These are phyloP conservation scores for Typhlichthys eigenmanni DNA, from an alignment of 2,797 vertebrate genomes.

Conservation along the genomic window DNA sequence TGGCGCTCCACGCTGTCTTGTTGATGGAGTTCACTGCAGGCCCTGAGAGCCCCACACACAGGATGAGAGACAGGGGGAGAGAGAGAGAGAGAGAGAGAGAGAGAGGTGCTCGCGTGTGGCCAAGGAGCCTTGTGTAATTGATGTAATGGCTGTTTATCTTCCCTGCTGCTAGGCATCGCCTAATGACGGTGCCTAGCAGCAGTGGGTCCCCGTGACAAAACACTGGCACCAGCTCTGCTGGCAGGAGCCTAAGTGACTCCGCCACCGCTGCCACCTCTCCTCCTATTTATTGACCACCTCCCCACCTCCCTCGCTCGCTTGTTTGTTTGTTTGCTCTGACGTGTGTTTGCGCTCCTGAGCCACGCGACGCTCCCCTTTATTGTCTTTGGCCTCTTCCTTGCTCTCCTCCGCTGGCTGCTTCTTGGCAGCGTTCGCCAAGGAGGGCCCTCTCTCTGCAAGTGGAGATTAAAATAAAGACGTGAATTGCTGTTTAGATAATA, in stretches of 20 bases:
- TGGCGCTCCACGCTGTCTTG: slow-evolving; percentile 13
- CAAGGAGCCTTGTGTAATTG: slow-evolving; percentile 80
- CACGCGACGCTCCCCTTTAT: slow-evolving; percentile 62
- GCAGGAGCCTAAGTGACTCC: slow-evolving; percentile 84
- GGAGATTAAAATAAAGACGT: slow-evolving; percentile 58
- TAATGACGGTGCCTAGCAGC: slow-evolving; percentile 83
- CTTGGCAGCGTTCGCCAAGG: slow-evolving; percentile 50
- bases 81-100: slow-evolving; percentile 31
- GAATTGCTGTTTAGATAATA: slow-evolving; percentile 33
- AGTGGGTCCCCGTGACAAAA: slow-evolving; percentile 83
- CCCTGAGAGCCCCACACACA: slow-evolving; percentile 51
- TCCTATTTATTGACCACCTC: slow-evolving; percentile 26
- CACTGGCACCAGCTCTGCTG: slow-evolving; percentile 79
- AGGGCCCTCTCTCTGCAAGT: slow-evolving; percentile 49
- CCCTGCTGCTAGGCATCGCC: slow-evolving; percentile 79
- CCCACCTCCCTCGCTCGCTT: slow-evolving; percentile 53
- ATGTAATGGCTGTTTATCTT: slow-evolving; percentile 87
- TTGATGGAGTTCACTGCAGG: slow-evolving; percentile 16
- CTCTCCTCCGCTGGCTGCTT: slow-evolving; percentile 45
- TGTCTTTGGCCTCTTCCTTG: slow-evolving; percentile 57
- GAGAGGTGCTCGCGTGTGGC: slow-evolving; percentile 70
- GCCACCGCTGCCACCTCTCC: slow-evolving; percentile 60
- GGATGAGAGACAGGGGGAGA: slow-evolving; percentile 39
- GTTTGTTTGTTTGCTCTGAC: slow-evolving; percentile 72
- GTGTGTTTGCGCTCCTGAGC: slow-evolving; percentile 73